A percentile compares a stretch with the other conserved stretches of the same genome.
These are phyloP conservation scores for Megamerina dolium DNA, from an alignment of 2,888 invertebrate species.

Conservation along the genomic window DNA sequence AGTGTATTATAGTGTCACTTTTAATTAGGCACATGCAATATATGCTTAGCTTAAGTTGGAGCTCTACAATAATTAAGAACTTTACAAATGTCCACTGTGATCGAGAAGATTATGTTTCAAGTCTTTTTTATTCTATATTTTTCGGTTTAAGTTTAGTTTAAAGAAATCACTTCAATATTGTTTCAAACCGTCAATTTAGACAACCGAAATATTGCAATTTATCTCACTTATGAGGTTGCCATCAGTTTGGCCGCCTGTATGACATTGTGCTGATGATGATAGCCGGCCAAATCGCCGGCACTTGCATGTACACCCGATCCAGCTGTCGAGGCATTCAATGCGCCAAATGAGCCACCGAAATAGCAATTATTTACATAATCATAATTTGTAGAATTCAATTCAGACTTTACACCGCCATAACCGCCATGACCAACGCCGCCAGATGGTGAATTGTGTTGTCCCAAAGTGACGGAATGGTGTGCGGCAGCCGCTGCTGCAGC, in stretches of 20 bases:
- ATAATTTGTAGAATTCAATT: constrained; percentile 45
- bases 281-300: constrained; percentile 32
- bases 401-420: constrained; percentile 39
- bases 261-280: constrained; percentile 81
- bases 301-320: constrained; percentile 30
- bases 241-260: constrained; percentile 77
- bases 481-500: constrained; percentile 23
- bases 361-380: constrained; percentile 50
- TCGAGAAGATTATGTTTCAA: too few relatives aligned
- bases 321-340: constrained; percentile 36
- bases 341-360: constrained; percentile 47
- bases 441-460: constrained; percentile 23
- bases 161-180: too few relatives aligned
- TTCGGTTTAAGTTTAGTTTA: too few relatives aligned
- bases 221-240: constrained; percentile 76
- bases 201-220: too few relatives aligned
- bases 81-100: too few relatives aligned
- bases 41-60: too few relatives aligned
- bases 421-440: constrained; percentile 14
- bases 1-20: too few relatives aligned
- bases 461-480: constrained; percentile 24
- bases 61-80: too few relatives aligned
- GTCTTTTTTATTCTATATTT: too few relatives aligned
- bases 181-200: too few relatives aligned
- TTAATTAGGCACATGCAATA: too few relatives aligned